Percentiles rank a stretch among this genome's conserved stretches.
phyloP scores from a whole-genome alignment of 1,140 invertebrate species.

The Mercenaria mercenaria region DNA sequence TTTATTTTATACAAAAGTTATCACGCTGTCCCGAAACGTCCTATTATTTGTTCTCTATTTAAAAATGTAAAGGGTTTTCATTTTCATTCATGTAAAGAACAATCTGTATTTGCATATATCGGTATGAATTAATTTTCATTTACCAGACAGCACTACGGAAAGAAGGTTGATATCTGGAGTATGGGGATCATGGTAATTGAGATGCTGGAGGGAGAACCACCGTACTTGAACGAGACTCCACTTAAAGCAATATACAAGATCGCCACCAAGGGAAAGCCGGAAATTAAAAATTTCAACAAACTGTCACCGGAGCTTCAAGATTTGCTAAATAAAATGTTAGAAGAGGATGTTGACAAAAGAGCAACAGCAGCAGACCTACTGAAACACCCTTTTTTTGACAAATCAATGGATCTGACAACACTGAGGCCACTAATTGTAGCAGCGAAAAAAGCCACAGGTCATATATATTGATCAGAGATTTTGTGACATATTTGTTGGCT shows the following conservation, averaged over 20 bases:
- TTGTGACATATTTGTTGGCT: no score
- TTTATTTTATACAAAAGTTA: no score
- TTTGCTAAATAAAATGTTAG: slow-evolving; percentile 98
- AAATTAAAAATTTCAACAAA: slow-evolving; percentile 96
- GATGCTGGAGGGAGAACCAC: slow-evolving; percentile 86
- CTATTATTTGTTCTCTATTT: no score
- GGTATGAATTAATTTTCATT: no score
- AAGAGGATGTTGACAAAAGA: slow-evolving; percentile 97
- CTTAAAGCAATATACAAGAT: slow-evolving; percentile 93
- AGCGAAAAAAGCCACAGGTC: slow-evolving; percentile 92
- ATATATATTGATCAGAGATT: no score
- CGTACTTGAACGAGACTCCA: slow-evolving; percentile 85
- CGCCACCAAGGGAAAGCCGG: slow-evolving; percentile 85
- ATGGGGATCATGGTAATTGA: slow-evolving; percentile 86
- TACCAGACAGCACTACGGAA: slow-evolving; percentile 85
- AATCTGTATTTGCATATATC: no score
- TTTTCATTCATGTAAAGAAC: no score
- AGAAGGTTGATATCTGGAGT: slow-evolving; percentile 86
- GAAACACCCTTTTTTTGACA: slow-evolving; percentile 98
- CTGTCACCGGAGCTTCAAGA: slow-evolving; percentile 97
- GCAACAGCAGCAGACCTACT: slow-evolving; percentile 95
- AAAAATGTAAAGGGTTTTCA: no score
- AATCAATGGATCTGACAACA: slow-evolving; percentile 96
- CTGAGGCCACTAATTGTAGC: slow-evolving; percentile 98
- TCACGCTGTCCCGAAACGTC: no score